Evolutionary conservation across 2,888 invertebrate genomes (phyloP).

Genomic region (Papilio demoleus): DNA sequence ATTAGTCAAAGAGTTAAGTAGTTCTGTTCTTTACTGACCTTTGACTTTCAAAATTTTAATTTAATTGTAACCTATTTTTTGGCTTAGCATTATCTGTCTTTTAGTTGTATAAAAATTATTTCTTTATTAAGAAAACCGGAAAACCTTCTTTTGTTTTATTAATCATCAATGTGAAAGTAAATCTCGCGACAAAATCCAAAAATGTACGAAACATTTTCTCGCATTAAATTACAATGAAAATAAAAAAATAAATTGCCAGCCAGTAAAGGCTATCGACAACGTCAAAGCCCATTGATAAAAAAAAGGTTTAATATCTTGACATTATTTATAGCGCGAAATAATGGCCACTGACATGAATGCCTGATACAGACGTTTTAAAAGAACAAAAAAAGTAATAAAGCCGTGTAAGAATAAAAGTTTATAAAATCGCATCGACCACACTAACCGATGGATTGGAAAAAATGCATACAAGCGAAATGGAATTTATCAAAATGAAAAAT

Average conservation of each 20-base stretch:
- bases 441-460: conserved; percentile 43
- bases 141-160: not conserved
- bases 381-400: conserved; percentile 36
- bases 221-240: conserved; percentile 38
- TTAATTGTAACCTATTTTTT: no score
- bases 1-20: no score
- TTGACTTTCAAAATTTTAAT: no score
- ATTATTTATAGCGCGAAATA: conserved; percentile 41
- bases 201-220: conserved; percentile 14
- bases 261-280: conserved; percentile 41
- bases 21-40: no score
- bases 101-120: not conserved
- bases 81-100: not conserved
- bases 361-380: conserved; percentile 38
- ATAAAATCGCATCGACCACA: conserved; percentile 39
- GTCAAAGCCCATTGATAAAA: conserved; percentile 19
- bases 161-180: conserved; percentile 21
- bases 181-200: conserved; percentile 18
- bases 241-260: conserved; percentile 70
- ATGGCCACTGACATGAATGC: conserved; percentile 36
- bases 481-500: conserved; percentile 72
- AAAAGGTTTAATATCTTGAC: conserved; percentile 34
- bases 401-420: conserved; percentile 37
- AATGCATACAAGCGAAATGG: conserved; percentile 51
- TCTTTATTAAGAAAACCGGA: not conserved